Evolutionary conservation across 2,113 vertebrate genomes (phyloP).

Genomic region (Physeter macrocephalus): DNA sequence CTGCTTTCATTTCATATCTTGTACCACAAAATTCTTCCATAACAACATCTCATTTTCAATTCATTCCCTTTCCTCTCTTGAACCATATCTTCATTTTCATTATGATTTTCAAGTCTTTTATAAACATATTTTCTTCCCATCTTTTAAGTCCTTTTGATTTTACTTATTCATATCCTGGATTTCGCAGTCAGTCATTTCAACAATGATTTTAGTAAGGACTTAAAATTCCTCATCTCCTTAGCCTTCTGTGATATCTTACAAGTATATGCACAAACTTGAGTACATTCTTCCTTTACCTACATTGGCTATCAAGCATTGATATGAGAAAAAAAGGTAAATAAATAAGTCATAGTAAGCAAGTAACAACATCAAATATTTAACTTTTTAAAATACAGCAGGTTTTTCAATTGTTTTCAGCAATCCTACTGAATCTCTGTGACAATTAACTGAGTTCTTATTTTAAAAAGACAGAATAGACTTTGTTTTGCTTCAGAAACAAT

Average conservation of each 20-base stretch:
- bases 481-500: background rate
- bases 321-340: background rate
- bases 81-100: background rate
- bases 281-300: background rate
- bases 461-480: background rate
- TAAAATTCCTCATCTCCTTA: background rate
- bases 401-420: background rate
- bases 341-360: background rate
- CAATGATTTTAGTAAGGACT: background rate
- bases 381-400: background rate
- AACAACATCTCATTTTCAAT: background rate
- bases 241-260: background rate
- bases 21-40: background rate
- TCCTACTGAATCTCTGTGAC: background rate
- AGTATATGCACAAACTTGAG: background rate
- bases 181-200: background rate
- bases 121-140: background rate
- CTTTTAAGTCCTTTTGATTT: background rate
- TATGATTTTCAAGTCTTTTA: background rate
- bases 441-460: background rate
- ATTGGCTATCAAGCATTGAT: background rate
- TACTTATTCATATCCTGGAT: background rate
- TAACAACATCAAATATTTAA: background rate
- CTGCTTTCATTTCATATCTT: background rate
- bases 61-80: background rate